Base-by-base conservation (phyloP, 1,140 invertebrate species). In the Heliconius congener region DNA sequence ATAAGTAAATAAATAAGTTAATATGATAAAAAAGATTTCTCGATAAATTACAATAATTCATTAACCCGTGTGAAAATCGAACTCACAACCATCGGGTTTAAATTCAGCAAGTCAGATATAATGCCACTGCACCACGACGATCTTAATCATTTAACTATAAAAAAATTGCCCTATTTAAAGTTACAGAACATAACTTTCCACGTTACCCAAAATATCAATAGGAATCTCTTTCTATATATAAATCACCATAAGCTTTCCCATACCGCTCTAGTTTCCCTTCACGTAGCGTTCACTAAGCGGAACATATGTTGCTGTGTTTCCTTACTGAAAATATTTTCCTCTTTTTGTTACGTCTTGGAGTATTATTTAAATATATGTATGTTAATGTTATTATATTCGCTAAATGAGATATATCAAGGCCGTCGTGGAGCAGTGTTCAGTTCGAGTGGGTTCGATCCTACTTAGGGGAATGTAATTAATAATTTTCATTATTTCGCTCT, bases 301-400 rank as follows among this genome's bases (percentile, higher is more conserved):
- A 30, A 66, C 60, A 66, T 16, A 5, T 30, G 60, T 66, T 66
- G 30, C 60, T 66, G 11, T 66, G 23, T 66, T 66, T 27, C 60
- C 60, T 66, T 66, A 13, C 27, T 16, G 60, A 66, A 57, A 57
- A 57, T n/a, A 57, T 57, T 66, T 27, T 66, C n/a, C n/a, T 66
- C 60, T 66, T 66, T 66, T 66, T 66, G 60, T 66, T 66, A 66
- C 27, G 13, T 66, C 60, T 66, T 66, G 2, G 3, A 16, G 9
- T 66, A 27, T 66, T 66, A 66, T 66, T 66, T 66, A 66, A 66
- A 66, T 27, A 66, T 60, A 30, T 66, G 11, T 66, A 16, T 66
- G 27, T n/a, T 23, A 23, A 57, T 57, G 18, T 52, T 52, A 8
- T 52, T 19, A 19, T 52, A 52, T 52, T 52, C 18, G 5, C 0